Conservation (phyloP, 2,113 vertebrate genomes). For the Ophthalmolycus amberensis region DNA sequence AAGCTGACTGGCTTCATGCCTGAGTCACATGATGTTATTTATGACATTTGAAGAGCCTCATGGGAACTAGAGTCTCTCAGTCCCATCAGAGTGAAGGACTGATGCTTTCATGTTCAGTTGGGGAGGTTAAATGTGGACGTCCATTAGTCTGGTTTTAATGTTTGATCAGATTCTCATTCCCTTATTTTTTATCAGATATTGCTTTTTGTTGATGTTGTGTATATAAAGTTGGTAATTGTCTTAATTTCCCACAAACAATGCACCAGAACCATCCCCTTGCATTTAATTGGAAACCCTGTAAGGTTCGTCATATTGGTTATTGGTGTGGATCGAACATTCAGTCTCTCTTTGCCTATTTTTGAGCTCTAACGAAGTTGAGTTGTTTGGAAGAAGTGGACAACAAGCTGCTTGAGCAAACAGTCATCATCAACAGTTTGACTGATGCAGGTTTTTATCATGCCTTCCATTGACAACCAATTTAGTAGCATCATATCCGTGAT, state of each 20-base stretch:
- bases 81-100: not conserved
- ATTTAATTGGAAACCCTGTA: not conserved
- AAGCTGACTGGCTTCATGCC: constrained; percentile 12
- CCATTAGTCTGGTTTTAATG: not conserved
- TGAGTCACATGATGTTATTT: constrained; percentile 42
- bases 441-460: not conserved
- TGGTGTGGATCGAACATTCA: not conserved
- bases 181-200: not conserved
- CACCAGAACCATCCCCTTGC: not conserved
- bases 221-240: not conserved
- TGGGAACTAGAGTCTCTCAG: not conserved
- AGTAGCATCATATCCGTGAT: not conserved
- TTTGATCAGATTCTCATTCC: not conserved
- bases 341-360: not conserved
- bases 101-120: not conserved
- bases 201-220: not conserved
- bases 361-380: not conserved
- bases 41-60: not conserved
- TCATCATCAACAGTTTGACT: not conserved
- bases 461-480: not conserved
- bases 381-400: not conserved
- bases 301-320: not conserved
- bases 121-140: not conserved
- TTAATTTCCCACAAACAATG: not conserved
- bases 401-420: not conserved